Evolutionary conservation across 2,113 vertebrate genomes (phyloP).

Genomic region (Diglossa brunneiventris): DNA sequence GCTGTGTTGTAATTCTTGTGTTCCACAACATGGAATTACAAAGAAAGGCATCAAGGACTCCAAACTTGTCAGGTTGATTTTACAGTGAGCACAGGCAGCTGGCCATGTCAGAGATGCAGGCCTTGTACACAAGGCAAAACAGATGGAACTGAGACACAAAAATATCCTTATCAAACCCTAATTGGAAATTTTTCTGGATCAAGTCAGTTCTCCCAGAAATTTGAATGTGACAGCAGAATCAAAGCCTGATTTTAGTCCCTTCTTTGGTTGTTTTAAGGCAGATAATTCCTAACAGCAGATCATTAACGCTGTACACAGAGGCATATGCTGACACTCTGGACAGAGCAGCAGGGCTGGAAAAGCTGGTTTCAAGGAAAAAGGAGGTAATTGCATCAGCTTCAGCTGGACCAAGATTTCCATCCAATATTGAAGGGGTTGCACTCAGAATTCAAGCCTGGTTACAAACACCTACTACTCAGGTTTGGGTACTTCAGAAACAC

Average conservation of each 20-base stretch:
- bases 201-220: not conserved
- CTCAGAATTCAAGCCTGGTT: not conserved
- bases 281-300: not conserved
- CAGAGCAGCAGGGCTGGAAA: not conserved
- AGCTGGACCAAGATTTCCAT: not conserved
- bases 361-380: not conserved
- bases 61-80: not conserved
- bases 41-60: not conserved
- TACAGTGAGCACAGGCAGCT: not conserved
- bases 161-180: not conserved
- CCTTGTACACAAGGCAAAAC: not conserved
- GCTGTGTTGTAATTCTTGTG: not conserved
- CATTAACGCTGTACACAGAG: not conserved
- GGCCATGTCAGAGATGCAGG: not conserved
- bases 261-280: not conserved
- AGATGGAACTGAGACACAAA: not conserved
- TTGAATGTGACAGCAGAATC: not conserved
- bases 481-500: not conserved
- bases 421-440: not conserved
- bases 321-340: not conserved
- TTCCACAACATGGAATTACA: not conserved
- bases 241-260: not conserved
- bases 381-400: not conserved
- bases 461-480: not conserved
- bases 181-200: not conserved